Evolutionary conservation across 2,888 invertebrate genomes (phyloP), one percentile per base, ranked within the genome.

Genomic region (Anticlea derivata): DNA sequence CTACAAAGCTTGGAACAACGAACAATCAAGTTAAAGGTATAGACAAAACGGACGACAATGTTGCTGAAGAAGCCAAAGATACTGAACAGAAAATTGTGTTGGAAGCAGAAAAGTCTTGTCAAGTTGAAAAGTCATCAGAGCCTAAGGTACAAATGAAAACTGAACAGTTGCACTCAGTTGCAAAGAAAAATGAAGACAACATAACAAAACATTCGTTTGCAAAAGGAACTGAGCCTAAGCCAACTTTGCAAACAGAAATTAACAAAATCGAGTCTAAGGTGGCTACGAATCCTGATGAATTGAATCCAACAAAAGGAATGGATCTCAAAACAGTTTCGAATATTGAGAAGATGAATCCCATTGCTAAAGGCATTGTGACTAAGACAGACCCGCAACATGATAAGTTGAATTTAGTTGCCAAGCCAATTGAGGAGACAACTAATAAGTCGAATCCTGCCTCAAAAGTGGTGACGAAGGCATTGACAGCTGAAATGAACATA

Each of bases 211-310:
- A 44, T 34, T 10, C 45, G n/a, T 7, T 13, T 29, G 17, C 17
- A 5, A 40, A 39, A 27, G 34, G 31, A 38, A 11, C 12, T 24
- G 33, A 41, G 4, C 11, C 13, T 5, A 51, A 46, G 7, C n/a
- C 1, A 23, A 5, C 11, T 13, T 35, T 30, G 27, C 30, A 8
- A 12, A 37, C 6, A 8, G 12, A 30, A 35, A 23, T 12, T 11
- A 13, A n/a, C 23, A 38, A 22, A 20, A 38, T n/a, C 5, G 23
- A 38, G 6, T n/a, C 8, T 13, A 26, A 29, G 12, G 20, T 24
- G 13, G 7, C n/a, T n/a, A n/a, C 17, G 1, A 26, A 20, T 8
- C 4, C 20, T n/a, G 24, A 30, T 0, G 24, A 30, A 24, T 2
- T 11, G 0, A 38, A 24, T 13, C 13, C 30, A 26, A 5, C 31